Evolutionary conservation across 2,113 vertebrate species (phyloP), one percentile per base, ranked within the genome.

Genomic region (Erpornis zantholeuca): DNA sequence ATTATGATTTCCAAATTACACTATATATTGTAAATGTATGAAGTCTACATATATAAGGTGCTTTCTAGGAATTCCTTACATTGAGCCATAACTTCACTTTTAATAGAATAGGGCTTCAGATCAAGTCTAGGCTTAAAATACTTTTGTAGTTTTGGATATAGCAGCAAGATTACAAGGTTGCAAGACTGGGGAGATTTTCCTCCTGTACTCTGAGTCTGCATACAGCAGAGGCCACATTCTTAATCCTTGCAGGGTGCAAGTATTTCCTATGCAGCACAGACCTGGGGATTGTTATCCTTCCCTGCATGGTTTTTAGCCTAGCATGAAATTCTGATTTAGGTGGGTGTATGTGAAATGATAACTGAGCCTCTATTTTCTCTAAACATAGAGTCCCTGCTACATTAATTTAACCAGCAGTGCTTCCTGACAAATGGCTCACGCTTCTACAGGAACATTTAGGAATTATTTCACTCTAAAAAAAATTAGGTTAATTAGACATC

Each of bases 401-500:
- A 77, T 79, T 94, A 92, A 90, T 86, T 93, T 95, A 92, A 87
- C 88, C 79, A 94, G 50, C 35, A 79, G 16, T 47, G 68, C 36
- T 92, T 92, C 88, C 82, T 77, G 78, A 81, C 35, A 92, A 91
- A 96, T 49, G 72, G 47, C 61, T 95, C 75, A 72, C 45, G 57
- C 21, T 93, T 96, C 54, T 86, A 42, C 83, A 80, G 82, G 61
- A 69, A 88, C n/a, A 69, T 45, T 75, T 71, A 96, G 49, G 73
- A 96, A 92, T 70, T 47, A 85, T 22, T 90, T 54, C 50, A 15
- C n/a, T 82, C 38, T 66, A 59, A 88, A 96, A 92, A 86, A 61
- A 81, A 42, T 33, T 61, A 64, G 25, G 76, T 94, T 90, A 94
- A 85, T 96, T 96, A 96, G 85, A 77, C 91, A 96, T 95, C 84